phyloP scores from a whole-genome alignment of 2,113 vertebrate species.

The Falcunculus frontatus region DNA sequence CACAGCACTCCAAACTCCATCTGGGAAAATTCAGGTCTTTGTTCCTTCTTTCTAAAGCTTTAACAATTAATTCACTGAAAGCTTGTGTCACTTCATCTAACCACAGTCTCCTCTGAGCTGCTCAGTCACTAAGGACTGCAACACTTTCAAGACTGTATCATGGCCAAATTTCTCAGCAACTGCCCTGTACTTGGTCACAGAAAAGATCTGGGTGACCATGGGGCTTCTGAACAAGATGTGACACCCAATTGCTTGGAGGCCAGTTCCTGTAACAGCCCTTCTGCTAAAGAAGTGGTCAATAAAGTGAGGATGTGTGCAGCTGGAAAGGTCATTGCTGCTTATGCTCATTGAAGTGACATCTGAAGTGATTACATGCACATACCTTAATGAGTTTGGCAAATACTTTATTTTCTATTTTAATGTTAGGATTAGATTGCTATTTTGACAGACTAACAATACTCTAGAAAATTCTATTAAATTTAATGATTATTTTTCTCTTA shows the following conservation, averaged over 20 bases:
- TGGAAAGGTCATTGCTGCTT: neutral
- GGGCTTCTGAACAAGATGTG: neutral
- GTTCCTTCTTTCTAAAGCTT: neutral
- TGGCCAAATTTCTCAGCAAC: neutral
- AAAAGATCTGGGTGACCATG: neutral
- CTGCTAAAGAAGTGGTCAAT: neutral
- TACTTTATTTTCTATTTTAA: constrained; percentile 16
- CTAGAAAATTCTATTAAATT: neutral
- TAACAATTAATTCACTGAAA: neutral
- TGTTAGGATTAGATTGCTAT: neutral
- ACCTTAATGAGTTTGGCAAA: neutral
- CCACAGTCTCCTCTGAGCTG: neutral
- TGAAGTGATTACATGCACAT: neutral
- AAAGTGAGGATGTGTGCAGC: neutral
- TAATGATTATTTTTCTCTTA: neutral
- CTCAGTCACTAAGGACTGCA: neutral
- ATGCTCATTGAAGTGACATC: neutral
- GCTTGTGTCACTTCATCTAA: fast-evolving
- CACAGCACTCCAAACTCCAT: neutral
- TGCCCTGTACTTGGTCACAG: neutral
- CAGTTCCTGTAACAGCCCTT: neutral
- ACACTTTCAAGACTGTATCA: neutral
- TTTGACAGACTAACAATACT: neutral
- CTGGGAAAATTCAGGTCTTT: neutral
- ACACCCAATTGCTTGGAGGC: neutral